These are phyloP conservation scores for Auanema freiburgensis DNA, from an alignment of 2,888 invertebrate species.

Conservation along the genomic window DNA sequence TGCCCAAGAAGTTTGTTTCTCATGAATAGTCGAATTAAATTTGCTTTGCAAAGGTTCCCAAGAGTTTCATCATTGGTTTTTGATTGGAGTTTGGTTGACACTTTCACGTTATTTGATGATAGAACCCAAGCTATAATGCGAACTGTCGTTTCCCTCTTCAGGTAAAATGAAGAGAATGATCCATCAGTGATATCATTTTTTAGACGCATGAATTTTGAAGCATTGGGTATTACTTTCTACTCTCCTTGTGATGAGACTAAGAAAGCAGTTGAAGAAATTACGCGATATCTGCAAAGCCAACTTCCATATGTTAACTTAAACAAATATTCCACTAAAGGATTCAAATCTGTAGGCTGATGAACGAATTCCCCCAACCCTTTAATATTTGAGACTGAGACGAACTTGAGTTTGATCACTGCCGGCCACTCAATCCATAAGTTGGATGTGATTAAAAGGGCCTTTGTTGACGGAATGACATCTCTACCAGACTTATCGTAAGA, in stretches of 20 bases:
- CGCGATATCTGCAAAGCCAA: conserved; percentile 17
- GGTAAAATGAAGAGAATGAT: conserved; percentile 9
- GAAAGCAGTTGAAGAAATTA: conserved; percentile 22
- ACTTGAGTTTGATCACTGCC: no score
- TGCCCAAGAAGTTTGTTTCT: conserved; percentile 28
- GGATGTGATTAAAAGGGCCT: no score
- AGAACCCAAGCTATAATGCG: conserved; percentile 28
- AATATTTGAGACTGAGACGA: no score
- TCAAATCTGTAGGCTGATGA: conserved; percentile 21
- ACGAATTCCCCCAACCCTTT: conserved; percentile 23
- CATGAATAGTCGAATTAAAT: no score
- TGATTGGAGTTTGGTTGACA: conserved; percentile 48
- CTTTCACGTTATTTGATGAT: conserved; percentile 28
- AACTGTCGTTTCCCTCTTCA: conserved; percentile 20
- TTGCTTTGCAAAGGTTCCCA: conserved; percentile 28
- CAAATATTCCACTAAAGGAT: conserved; percentile 31
- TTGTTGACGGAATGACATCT: no score
- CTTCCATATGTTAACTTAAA: conserved; percentile 24
- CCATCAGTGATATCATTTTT: background rate
- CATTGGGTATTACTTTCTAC: conserved; percentile 13
- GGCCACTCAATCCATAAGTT: no score
- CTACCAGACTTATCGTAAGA: background rate
- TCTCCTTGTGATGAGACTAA: conserved; percentile 39
- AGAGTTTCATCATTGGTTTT: conserved; percentile 31
- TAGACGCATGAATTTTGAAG: background rate